A percentile compares a stretch with the other conserved stretches of the same genome.
These are phyloP conservation scores for Microtus richardsoni DNA, from an alignment of 2,113 vertebrate species.

Conservation along the genomic window DNA sequence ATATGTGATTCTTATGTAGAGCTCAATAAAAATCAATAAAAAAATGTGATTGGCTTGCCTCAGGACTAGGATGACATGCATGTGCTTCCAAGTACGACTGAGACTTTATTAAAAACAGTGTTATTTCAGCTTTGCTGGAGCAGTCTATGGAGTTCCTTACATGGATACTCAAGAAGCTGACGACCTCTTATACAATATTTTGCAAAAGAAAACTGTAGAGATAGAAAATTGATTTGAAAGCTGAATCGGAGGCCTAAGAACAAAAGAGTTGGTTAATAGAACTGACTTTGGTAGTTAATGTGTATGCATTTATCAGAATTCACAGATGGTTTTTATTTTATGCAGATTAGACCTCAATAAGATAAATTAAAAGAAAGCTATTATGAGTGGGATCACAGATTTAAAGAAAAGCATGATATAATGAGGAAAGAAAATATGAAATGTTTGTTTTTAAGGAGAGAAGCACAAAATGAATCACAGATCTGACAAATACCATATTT, in stretches of 20 bases:
- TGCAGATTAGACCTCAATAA: background rate
- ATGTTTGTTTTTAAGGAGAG: background rate
- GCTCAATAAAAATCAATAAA: too few species aligned
- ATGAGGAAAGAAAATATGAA: background rate
- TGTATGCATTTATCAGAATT: background rate
- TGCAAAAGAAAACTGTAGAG: background rate
- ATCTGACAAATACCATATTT: background rate
- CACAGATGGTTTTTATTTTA: background rate
- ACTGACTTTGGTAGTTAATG: background rate
- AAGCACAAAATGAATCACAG: background rate
- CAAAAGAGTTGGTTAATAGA: background rate
- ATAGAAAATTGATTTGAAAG: background rate
- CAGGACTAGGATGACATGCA: background rate
- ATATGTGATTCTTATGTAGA: background rate
- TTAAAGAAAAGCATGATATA: constrained; percentile 19
- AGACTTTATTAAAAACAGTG: background rate
- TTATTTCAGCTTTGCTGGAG: background rate
- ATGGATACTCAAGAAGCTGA: background rate
- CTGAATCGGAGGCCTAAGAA: background rate
- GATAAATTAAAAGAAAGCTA: background rate
- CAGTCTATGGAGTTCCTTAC: background rate
- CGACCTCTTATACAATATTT: background rate
- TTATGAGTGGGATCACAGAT: background rate
- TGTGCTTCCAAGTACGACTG: background rate
- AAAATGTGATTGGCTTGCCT: background rate